Base-by-base conservation (phyloP, 2,797 vertebrate genomes). In the Aotus griseimembra region DNA sequence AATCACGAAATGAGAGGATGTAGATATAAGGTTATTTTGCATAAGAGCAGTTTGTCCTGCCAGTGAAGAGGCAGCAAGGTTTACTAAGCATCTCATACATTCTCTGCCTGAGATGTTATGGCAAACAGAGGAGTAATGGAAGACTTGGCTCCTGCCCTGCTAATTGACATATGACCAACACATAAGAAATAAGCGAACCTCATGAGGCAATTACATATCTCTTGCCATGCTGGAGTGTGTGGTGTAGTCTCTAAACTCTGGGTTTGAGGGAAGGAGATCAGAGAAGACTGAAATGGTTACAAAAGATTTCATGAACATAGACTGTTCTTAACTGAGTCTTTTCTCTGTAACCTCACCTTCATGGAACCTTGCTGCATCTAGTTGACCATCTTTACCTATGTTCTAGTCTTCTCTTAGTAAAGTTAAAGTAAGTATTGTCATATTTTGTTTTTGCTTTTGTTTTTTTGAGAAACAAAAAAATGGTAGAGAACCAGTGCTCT, bases 361-460 rank as follows among this genome's bases (percentile, higher is more conserved):
- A 0, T 95, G 57, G 81, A 92, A 55, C 24, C 26, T 81, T 81
- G 44, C 50, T 88, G 84, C 79, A 75, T 12, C 41, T 88, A 85
- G 52, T 92, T 93, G 64, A 58, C 50, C 57, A 83, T 5, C 15
- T 96, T 97, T 95, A 57, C 33, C n/a, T 90, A 33, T 57, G 72
- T 93, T 96, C 30, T 84, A 64, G 84, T 79, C 58, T 81, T 95
- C 50, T 95, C 84, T 96, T 86, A 87, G 75, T 93, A 95, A 91
- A 96, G n/a, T 64, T 93, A 80, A 93, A 93, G 90, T 75, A 83
- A 94, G 50, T 95, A 52, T 86, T 95, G 41, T 55, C 44, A 75
- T 76, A 83, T 76, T 50, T 93, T 95, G 46, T 26, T 57, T 93
- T 95, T 67, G 48, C 58, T 64, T 61, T 77, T n/a, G 7, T 58